Conservation (phyloP, 1,140 invertebrate genomes). For the Diorhabda elongata region DNA sequence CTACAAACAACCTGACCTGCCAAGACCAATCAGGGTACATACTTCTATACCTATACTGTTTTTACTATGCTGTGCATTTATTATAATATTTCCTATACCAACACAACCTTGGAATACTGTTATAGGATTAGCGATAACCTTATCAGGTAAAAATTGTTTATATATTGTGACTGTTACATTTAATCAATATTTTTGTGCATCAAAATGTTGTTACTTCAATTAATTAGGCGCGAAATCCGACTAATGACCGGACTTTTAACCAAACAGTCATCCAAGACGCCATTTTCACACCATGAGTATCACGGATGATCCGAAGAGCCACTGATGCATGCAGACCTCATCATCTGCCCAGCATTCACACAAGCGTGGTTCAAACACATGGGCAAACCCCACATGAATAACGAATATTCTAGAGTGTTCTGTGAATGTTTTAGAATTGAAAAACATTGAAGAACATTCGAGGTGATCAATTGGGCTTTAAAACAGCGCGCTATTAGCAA, state of each 20-base stretch:
- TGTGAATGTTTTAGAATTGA: background rate
- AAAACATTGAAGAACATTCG: background rate
- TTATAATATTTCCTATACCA: slow-evolving; percentile 78
- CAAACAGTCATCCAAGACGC: background rate
- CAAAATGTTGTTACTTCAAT: background rate
- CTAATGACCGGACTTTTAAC: background rate
- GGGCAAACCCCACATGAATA: too few relatives aligned
- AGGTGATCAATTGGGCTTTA: background rate
- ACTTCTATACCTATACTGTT: slow-evolving; percentile 78
- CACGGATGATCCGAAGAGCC: background rate
- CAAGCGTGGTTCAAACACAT: too few relatives aligned
- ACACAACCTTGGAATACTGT: slow-evolving; percentile 74
- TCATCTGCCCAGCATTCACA: too few relatives aligned
- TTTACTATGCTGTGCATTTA: slow-evolving; percentile 74
- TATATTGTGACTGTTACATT: background rate
- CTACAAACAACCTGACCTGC: slow-evolving; percentile 65
- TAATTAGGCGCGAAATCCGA: background rate
- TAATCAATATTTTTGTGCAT: background rate
- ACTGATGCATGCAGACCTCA: background rate
- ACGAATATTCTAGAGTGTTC: background rate
- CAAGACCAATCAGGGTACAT: slow-evolving; percentile 77
- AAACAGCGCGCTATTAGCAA: background rate
- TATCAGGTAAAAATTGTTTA: slow-evolving; percentile 51
- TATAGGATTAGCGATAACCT: slow-evolving; percentile 76
- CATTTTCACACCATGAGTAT: background rate